phyloP scores from a whole-genome alignment of 2,797 vertebrate genomes.

The Ptychobarbus kaznakovi region DNA sequence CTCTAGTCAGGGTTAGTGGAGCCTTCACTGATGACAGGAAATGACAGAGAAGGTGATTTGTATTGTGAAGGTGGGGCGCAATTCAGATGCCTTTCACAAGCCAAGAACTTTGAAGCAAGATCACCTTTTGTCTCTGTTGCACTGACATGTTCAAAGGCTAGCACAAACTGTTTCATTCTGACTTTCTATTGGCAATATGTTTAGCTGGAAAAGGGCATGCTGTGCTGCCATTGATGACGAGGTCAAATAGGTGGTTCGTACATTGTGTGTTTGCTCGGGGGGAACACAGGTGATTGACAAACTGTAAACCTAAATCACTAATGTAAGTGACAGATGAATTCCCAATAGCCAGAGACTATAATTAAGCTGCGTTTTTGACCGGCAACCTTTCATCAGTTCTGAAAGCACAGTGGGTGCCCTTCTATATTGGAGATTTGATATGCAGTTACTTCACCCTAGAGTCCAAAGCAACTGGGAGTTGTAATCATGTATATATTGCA shows the following conservation, averaged over 20 bases:
- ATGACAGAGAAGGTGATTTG: constrained; percentile 58
- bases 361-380: constrained; percentile 39
- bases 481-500: background rate
- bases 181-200: background rate
- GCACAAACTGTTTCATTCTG: constrained; percentile 9
- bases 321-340: constrained; percentile 48
- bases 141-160: constrained; percentile 34
- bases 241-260: constrained; percentile 10
- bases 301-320: constrained; percentile 39
- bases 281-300: constrained; percentile 53
- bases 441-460: constrained; percentile 20
- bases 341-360: constrained; percentile 28
- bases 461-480: background rate
- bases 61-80: constrained; percentile 44
- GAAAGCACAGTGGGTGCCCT: constrained; percentile 47
- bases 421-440: constrained; percentile 28
- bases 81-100: constrained; percentile 45
- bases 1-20: constrained; percentile 20
- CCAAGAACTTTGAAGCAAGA: constrained; percentile 30
- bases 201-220: constrained; percentile 42
- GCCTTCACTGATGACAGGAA: constrained; percentile 16
- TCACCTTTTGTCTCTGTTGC: constrained; percentile 49
- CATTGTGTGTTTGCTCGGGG: constrained; percentile 36
- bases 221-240: constrained; percentile 1
- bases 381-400: constrained; percentile 53